These are phyloP conservation scores for Nannoperca obscura DNA, from an alignment of 2,797 vertebrate genomes.

Conservation along the genomic window DNA sequence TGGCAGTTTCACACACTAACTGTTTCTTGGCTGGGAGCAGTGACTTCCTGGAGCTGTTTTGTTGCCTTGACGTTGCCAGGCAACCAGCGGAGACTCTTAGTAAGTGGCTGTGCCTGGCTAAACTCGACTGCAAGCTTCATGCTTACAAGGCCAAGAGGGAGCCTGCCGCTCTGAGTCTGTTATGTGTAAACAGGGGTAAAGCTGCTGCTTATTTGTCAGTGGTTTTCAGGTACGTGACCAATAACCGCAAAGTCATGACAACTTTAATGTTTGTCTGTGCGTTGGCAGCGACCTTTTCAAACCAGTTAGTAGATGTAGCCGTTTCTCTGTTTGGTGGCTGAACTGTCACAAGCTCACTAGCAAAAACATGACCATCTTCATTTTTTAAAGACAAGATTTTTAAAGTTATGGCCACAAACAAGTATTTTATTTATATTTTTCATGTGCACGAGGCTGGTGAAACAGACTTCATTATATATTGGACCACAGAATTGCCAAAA, in stretches of 20 bases:
- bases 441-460: too few species aligned
- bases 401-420: too few species aligned
- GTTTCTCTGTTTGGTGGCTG: neutral
- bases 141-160: neutral
- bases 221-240: neutral
- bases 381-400: too few species aligned
- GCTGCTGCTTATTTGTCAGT: neutral
- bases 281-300: conserved; percentile 4
- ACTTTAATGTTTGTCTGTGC: neutral
- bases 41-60: neutral
- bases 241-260: neutral
- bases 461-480: neutral
- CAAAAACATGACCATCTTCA: neutral
- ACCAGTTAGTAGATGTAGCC: neutral
- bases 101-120: neutral
- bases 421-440: too few species aligned
- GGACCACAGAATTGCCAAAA: neutral
- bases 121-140: neutral
- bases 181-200: neutral
- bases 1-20: neutral
- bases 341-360: neutral
- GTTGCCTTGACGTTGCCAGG: conserved; percentile 6
- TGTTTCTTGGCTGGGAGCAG: neutral
- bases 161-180: neutral
- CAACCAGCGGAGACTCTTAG: neutral